phyloP scores from a whole-genome alignment of 1,140 invertebrate species.

The Calephelis virginiensis region DNA sequence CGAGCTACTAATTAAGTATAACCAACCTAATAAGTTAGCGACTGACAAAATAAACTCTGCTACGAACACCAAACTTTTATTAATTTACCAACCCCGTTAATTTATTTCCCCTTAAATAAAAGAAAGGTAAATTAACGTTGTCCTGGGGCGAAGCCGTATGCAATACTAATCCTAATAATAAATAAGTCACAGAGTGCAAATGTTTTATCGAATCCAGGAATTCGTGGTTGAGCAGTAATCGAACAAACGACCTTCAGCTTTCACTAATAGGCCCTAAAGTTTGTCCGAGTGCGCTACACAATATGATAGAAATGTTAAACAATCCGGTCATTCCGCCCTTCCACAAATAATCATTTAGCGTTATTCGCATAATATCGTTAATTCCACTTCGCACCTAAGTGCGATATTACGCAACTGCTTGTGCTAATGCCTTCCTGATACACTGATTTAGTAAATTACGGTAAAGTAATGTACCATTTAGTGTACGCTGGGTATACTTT shows the following conservation, averaged over 20 bases:
- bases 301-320: not conserved
- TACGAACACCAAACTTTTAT: no score
- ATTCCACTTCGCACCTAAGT: slow-evolving; percentile 38
- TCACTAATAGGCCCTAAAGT: not conserved
- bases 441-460: slow-evolving; percentile 15
- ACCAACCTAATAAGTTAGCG: no score
- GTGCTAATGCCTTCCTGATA: slow-evolving; percentile 34
- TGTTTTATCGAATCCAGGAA: no score
- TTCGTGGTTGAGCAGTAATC: no score
- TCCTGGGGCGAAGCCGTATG: no score
- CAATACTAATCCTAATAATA: no score
- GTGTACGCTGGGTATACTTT: not conserved
- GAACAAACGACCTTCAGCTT: not conserved
- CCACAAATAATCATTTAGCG: slow-evolving; percentile 28
- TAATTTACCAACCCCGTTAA: no score
- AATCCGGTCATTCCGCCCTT: slow-evolving; percentile 15
- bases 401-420: slow-evolving; percentile 38
- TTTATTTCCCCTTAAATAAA: no score
- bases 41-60: no score
- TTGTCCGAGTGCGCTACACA: not conserved
- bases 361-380: slow-evolving; percentile 38
- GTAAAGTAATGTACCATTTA: slow-evolving; percentile 14
- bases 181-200: no score
- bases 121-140: no score
- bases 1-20: no score